Percentiles rank a stretch among this genome's conserved stretches.
These are phyloP conservation scores for Falcunculus frontatus DNA, from an alignment of 2,113 vertebrate species.

Conservation along the genomic window DNA sequence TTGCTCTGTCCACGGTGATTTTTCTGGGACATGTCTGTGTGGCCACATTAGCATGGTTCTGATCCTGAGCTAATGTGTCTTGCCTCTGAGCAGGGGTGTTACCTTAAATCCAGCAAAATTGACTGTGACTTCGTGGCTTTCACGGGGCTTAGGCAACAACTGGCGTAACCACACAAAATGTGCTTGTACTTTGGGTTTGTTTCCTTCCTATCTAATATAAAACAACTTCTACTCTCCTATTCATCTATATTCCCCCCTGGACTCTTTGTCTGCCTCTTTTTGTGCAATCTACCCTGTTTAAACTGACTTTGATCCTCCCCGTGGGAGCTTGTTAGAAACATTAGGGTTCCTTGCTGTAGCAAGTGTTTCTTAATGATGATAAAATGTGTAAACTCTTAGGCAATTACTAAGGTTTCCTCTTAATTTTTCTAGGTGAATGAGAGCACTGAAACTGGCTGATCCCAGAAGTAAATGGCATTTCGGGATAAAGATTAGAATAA, in stretches of 20 bases:
- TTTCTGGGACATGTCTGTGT: not conserved
- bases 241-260: not conserved
- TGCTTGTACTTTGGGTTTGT: not conserved
- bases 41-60: not conserved
- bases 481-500: not conserved
- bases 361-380: constrained; percentile 12
- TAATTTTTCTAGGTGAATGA: not conserved
- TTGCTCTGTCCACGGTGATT: not conserved
- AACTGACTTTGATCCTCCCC: not conserved
- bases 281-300: not conserved
- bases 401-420: not conserved
- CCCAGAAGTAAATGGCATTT: not conserved
- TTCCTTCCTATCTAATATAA: not conserved
- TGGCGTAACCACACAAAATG: rapidly evolving
- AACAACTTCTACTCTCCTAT: not conserved
- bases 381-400: not conserved
- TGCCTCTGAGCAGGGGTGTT: not conserved
- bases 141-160: not conserved
- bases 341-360: not conserved
- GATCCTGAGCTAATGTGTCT: not conserved
- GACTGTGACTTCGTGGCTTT: rapidly evolving
- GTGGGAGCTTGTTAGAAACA: not conserved
- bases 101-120: not conserved
- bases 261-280: not conserved
- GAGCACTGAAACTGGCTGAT: not conserved